Percentiles rank a stretch among this genome's conserved stretches.
phyloP scores from a whole-genome alignment of 64 coral and sea anemone species.

The Porites lutea region DNA sequence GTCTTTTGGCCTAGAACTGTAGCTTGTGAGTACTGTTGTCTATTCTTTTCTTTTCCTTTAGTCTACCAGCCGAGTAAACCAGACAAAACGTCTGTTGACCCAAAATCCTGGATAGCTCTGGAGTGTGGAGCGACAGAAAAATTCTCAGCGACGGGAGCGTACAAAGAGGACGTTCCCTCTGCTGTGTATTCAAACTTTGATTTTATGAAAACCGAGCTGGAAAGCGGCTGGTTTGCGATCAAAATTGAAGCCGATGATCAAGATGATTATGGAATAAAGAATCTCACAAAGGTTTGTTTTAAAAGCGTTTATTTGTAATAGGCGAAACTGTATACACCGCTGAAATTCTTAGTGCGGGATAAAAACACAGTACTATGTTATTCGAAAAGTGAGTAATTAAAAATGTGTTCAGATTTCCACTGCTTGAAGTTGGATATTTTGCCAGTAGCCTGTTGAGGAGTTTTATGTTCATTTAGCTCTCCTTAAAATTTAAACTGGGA shows the following conservation, averaged over 20 bases:
- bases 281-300: slow-evolving; percentile 79
- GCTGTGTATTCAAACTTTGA: slow-evolving; percentile 50
- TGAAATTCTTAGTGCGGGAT: no score
- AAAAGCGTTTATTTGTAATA: no score
- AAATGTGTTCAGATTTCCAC: no score
- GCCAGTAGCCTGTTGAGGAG: no score
- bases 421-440: no score
- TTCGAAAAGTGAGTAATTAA: no score
- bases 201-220: slow-evolving; percentile 68
- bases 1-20: no score
- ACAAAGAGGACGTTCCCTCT: slow-evolving; percentile 47
- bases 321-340: no score
- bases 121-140: slow-evolving; percentile 82
- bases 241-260: slow-evolving; percentile 66
- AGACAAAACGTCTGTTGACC: slow-evolving; percentile 55
- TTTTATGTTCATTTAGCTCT: no score
- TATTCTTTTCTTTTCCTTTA: background rate
- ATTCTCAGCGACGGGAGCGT: slow-evolving; percentile 68
- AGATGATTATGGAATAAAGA: slow-evolving; percentile 71
- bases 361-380: no score
- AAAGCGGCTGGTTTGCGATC: slow-evolving; percentile 86
- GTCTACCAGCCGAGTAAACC: slow-evolving; percentile 71
- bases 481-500: no score
- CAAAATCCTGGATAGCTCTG: slow-evolving; percentile 65
- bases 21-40: no score